Percentiles rank a stretch among this genome's conserved stretches.
These are phyloP conservation scores for Rhabditophanes sp. DNA, from an alignment of 2,888 invertebrate genomes.

Conservation along the genomic window DNA sequence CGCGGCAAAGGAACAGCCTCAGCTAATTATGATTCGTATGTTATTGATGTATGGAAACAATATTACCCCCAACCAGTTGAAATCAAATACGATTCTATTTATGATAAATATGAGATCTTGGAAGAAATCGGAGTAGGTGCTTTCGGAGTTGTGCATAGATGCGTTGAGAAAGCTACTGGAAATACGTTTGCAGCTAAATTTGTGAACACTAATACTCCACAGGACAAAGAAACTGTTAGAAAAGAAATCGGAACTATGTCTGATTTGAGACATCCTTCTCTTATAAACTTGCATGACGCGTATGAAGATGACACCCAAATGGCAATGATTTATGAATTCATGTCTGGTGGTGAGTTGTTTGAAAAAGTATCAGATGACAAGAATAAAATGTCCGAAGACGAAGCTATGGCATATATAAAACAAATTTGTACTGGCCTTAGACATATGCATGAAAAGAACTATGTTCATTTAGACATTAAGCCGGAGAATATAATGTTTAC, in stretches of 20 bases:
- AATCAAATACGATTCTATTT: constrained; percentile 79
- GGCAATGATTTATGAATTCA: constrained; percentile 93
- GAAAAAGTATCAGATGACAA: constrained; percentile 95
- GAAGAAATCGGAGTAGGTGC: constrained; percentile 99
- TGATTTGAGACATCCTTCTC: constrained; percentile 67
- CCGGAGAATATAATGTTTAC: constrained; percentile 99
- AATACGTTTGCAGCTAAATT: constrained; percentile 98
- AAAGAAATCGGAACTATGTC: constrained; percentile 53
- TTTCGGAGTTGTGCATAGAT: constrained; percentile 95
- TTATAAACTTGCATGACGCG: constrained; percentile 93
- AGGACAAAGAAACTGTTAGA: constrained; percentile 89
- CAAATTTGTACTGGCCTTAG: constrained; percentile 91
- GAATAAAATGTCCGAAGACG: constrained; percentile 94
- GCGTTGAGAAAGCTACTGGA: constrained; percentile 84
- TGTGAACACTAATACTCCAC: constrained; percentile 59
- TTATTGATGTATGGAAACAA: constrained; percentile 91
- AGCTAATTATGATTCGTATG: constrained; percentile 89
- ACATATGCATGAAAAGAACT: constrained; percentile 98
- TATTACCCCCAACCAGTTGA: constrained; percentile 93
- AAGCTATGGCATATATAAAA: constrained; percentile 95
- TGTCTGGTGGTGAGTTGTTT: constrained; percentile 95
- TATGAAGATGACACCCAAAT: constrained; percentile 98
- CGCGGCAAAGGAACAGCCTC: constrained; percentile 58
- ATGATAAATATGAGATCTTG: constrained; percentile 91
- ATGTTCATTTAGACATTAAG: constrained; percentile 72